These are phyloP conservation scores for Drosophila kurseongensis DNA, from an alignment of 1,140 invertebrate genomes.

Conservation along the genomic window DNA sequence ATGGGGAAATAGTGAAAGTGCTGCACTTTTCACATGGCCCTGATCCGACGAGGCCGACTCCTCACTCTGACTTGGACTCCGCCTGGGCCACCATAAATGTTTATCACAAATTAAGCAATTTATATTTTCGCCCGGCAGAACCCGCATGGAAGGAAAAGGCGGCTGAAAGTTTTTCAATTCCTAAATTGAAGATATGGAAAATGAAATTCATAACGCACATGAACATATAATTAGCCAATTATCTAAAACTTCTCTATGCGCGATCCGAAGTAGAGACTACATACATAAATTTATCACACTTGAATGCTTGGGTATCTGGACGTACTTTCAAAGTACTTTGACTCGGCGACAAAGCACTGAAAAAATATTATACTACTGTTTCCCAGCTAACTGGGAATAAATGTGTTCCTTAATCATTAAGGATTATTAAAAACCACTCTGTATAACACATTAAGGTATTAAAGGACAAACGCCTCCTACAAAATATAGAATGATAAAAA, in stretches of 20 bases:
- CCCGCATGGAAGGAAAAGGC: constrained; percentile 53
- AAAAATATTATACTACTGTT: neutral
- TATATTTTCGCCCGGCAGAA: constrained; percentile 58
- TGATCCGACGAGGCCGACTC: constrained; percentile 19
- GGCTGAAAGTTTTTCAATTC: constrained; percentile 67
- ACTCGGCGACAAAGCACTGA: constrained; percentile 7
- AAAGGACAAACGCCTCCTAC: too few relatives aligned
- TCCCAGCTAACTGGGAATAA: too few relatives aligned
- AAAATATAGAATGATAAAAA: too few relatives aligned
- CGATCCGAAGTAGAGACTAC: constrained; percentile 8
- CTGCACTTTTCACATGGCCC: constrained; percentile 72
- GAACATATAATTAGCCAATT: constrained; percentile 73
- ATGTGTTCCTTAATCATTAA: too few relatives aligned
- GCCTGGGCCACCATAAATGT: constrained; percentile 66
- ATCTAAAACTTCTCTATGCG: constrained; percentile 44
- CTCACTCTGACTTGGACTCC: neutral
- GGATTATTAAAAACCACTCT: too few relatives aligned
- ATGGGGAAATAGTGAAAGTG: constrained; percentile 61
- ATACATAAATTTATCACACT: constrained; percentile 27
- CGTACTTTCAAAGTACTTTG: constrained; percentile 1
- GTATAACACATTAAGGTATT: too few relatives aligned
- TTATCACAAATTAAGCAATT: constrained; percentile 79
- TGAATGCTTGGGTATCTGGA: constrained; percentile 8
- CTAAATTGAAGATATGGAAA: constrained; percentile 77
- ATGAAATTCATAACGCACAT: constrained; percentile 71